Evolutionary conservation across 2,888 invertebrate species (phyloP).

Genomic region (Volucella bombylans): DNA sequence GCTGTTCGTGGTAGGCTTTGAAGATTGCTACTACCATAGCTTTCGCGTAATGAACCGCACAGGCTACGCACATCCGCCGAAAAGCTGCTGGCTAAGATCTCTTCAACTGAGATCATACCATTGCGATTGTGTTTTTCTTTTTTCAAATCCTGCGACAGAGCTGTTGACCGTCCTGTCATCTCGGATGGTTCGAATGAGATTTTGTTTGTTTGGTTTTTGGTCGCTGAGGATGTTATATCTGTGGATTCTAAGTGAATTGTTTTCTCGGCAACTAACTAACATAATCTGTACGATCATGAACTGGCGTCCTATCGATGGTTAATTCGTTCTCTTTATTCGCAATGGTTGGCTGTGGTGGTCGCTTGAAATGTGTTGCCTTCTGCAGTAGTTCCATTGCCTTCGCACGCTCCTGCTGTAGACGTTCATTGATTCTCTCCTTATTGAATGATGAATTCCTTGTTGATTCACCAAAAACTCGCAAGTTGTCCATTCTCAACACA

Average conservation of each 20-base stretch:
- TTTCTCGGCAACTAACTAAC: slow-evolving; percentile 79
- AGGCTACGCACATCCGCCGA: slow-evolving; percentile 79
- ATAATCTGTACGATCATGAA: slow-evolving; percentile 74
- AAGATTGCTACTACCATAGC: slow-evolving; percentile 64
- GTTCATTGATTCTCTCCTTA: slow-evolving; percentile 30
- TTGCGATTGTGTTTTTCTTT: slow-evolving; percentile 54
- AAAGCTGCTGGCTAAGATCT: slow-evolving; percentile 80
- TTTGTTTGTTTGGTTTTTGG: slow-evolving; percentile 71
- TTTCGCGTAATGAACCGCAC: slow-evolving; percentile 74
- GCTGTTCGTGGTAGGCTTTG: slow-evolving; percentile 80
- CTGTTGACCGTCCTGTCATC: slow-evolving; percentile 81
- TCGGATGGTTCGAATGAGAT: slow-evolving; percentile 81
- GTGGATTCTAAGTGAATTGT: slow-evolving; percentile 80
- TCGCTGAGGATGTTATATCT: slow-evolving; percentile 68
- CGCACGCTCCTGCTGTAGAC: slow-evolving; percentile 76
- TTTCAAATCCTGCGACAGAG: slow-evolving; percentile 74
- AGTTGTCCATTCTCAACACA: slow-evolving; percentile 77
- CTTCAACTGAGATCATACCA: slow-evolving; percentile 77
- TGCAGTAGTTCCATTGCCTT: slow-evolving; percentile 78
- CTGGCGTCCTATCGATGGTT: slow-evolving; percentile 51
- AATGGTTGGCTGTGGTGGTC: slow-evolving; percentile 32
- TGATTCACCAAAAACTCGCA: slow-evolving; percentile 79
- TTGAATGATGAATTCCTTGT: slow-evolving; percentile 75
- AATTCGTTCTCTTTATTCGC: slow-evolving; percentile 64
- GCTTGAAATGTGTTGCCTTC: slow-evolving; percentile 75